Evolutionary conservation across 2,113 vertebrate species (phyloP).

Genomic region (Peromyscus polionotus): DNA sequence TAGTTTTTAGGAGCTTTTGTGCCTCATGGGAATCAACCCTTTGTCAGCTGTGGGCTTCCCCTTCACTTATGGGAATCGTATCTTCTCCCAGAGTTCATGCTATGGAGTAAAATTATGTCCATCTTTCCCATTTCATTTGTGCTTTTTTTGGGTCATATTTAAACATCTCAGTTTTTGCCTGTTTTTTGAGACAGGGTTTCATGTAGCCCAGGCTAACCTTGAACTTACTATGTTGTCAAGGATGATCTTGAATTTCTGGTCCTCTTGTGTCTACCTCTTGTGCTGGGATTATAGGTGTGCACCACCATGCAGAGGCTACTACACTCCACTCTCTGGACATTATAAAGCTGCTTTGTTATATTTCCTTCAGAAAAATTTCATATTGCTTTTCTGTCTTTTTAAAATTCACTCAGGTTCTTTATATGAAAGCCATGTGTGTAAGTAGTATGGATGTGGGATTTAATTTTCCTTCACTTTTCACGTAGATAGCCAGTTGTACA

Average conservation of each 20-base stretch:
- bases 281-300: neutral
- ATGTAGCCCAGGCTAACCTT: neutral
- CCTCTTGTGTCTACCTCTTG: neutral
- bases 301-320: neutral
- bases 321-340: neutral
- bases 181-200: neutral
- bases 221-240: neutral
- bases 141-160: neutral
- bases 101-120: neutral
- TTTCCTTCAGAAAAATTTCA: neutral
- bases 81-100: constrained; percentile 18
- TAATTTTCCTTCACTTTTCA: constrained; percentile 23
- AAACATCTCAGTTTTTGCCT: neutral
- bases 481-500: neutral
- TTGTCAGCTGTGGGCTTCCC: neutral
- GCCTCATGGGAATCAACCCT: neutral
- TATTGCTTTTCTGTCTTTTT: neutral
- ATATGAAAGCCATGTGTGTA: neutral
- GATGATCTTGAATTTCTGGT: neutral
- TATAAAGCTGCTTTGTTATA: neutral
- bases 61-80: neutral
- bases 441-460: neutral
- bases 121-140: neutral
- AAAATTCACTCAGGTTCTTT: neutral
- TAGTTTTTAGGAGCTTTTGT: neutral